Evolutionary conservation across 37 sponge, comb jelly and placozoan species (phyloP).

Genomic region (Agelas oroides): DNA sequence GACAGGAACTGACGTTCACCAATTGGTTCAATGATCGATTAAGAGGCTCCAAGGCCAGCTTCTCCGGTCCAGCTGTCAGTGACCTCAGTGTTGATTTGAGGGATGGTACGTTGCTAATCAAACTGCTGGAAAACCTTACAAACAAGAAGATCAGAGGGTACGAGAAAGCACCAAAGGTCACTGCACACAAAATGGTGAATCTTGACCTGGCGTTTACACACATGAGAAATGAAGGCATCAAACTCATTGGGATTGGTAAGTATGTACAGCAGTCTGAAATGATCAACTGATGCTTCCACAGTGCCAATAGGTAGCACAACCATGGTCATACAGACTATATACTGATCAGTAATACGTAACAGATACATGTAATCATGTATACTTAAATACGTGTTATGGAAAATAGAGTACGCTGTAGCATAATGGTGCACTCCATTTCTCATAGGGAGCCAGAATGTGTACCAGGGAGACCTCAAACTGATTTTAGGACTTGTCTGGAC

Average conservation of each 20-base stretch:
- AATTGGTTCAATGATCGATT: constrained; percentile 78
- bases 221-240: constrained; percentile 52
- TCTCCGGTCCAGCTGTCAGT: constrained; percentile 24
- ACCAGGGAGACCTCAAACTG: constrained; percentile 66
- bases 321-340: not conserved
- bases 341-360: too few species aligned
- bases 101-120: constrained; percentile 71
- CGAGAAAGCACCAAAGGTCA: constrained; percentile 51
- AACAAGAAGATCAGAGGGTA: constrained; percentile 57
- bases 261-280: not conserved
- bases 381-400: too few species aligned
- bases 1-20: constrained; percentile 66
- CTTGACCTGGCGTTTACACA: constrained; percentile 63
- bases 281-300: not conserved
- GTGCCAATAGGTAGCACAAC: not conserved
- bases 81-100: constrained; percentile 41
- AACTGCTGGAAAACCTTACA: constrained; percentile 70
- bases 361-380: too few species aligned
- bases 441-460: constrained; percentile 76
- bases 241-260: constrained; percentile 78
- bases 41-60: constrained; percentile 30
- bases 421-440: not conserved
- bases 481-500: constrained; percentile 87
- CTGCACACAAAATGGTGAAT: constrained; percentile 79
- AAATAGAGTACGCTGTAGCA: too few species aligned